Evolutionary conservation across 2,888 invertebrate genomes (phyloP).

Genomic region (Hirtodrosophila histrioides): DNA sequence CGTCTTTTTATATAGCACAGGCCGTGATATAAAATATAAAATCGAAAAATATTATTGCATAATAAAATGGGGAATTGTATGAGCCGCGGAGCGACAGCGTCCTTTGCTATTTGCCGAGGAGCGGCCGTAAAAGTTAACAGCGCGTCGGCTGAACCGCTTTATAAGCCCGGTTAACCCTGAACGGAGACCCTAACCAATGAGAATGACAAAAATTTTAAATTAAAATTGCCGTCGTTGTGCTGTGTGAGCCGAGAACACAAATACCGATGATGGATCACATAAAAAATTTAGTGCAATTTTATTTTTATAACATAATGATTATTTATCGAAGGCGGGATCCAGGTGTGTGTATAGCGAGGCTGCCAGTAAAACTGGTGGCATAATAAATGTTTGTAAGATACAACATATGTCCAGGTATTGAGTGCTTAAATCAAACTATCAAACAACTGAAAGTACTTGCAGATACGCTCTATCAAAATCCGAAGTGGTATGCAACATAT

Average conservation of each 20-base stretch:
- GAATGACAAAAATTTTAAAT: conserved; percentile 74
- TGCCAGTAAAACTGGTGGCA: conserved; percentile 8
- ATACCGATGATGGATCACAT: conserved; percentile 74
- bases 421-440: conserved; percentile 9
- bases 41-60: conserved; percentile 78
- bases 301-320: conserved; percentile 71
- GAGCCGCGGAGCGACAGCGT: conserved; percentile 24
- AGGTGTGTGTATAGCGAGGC: conserved; percentile 15
- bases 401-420: background rate
- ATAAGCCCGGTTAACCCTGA: conserved; percentile 61
- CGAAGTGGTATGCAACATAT: no score
- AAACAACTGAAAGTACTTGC: no score
- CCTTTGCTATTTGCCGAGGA: conserved; percentile 23
- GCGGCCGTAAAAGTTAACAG: conserved; percentile 72
- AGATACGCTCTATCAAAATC: no score
- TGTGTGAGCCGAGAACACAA: conserved; percentile 26
- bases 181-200: conserved; percentile 52
- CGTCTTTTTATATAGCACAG: conserved; percentile 40
- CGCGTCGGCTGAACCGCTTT: conserved; percentile 63
- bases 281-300: conserved; percentile 72
- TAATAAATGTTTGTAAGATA: conserved; percentile 11
- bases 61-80: conserved; percentile 65
- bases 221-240: conserved; percentile 59
- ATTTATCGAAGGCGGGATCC: conserved; percentile 48
- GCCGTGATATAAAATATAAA: conserved; percentile 64